phyloP scores from a whole-genome alignment of 2,888 invertebrate species.

The Callimorpha dominula region DNA sequence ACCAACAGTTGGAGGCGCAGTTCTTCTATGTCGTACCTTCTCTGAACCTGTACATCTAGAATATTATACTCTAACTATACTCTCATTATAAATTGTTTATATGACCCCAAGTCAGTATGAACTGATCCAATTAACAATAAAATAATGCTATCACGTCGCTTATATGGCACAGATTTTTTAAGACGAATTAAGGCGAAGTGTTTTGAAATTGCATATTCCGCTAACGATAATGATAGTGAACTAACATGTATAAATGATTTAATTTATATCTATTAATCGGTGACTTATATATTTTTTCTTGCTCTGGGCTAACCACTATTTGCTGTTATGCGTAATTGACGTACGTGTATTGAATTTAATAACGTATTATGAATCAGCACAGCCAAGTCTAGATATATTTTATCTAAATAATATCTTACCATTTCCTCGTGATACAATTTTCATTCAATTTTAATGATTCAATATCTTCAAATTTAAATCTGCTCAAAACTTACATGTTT shows the following conservation, averaged over 20 bases:
- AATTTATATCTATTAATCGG: constrained; percentile 1
- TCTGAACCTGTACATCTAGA: too few species aligned
- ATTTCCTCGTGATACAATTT: background rate
- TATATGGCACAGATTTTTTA: too few species aligned
- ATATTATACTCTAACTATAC: too few species aligned
- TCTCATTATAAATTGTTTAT: too few species aligned
- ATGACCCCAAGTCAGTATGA: too few species aligned
- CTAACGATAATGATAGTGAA: constrained; percentile 22
- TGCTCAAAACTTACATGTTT: too few species aligned
- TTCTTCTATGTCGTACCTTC: too few species aligned
- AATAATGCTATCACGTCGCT: too few species aligned
- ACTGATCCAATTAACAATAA: too few species aligned
- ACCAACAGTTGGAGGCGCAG: too few species aligned
- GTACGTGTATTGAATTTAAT: background rate
- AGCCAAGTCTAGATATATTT: background rate
- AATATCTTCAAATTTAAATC: too few species aligned
- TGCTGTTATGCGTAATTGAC: background rate
- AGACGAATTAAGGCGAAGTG: background rate
- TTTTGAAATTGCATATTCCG: constrained; percentile 9
- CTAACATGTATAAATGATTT: constrained; percentile 25
- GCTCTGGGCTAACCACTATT: background rate
- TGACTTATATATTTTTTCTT: background rate
- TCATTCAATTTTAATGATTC: too few species aligned
- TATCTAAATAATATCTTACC: background rate
- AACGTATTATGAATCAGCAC: background rate